These are phyloP conservation scores for Gymnopithys bicolor DNA, from an alignment of 2,797 vertebrate species.

Conservation along the genomic window DNA sequence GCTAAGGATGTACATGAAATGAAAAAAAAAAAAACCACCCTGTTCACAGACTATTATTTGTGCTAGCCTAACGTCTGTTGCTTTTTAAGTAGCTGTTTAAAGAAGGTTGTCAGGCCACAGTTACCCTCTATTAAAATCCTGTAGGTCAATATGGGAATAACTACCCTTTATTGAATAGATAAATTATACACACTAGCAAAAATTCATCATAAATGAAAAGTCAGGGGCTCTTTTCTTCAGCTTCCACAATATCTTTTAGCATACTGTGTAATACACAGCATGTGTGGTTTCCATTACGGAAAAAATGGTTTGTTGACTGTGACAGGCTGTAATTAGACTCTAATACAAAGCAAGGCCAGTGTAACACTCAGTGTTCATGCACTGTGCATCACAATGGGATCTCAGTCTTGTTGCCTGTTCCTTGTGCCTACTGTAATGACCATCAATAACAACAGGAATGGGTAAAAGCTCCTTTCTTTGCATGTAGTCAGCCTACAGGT, in stretches of 20 bases:
- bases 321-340: constrained; percentile 39
- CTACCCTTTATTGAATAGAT: not conserved
- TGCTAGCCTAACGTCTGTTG: not conserved
- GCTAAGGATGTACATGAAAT: not conserved
- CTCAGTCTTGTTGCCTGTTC: not conserved
- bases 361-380: not conserved
- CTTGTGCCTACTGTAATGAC: not conserved
- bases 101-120: not conserved
- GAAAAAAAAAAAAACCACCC: not conserved
- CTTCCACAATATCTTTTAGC: not conserved
- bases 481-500: not conserved
- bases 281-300: not conserved
- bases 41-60: not conserved
- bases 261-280: not conserved
- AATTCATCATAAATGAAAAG: not conserved
- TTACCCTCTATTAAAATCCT: constrained; percentile 28
- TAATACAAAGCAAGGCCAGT: not conserved
- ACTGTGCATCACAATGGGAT: not conserved
- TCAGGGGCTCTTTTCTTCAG: not conserved
- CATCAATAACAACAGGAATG: not conserved
- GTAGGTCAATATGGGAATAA: constrained; percentile 7
- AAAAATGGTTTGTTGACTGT: constrained; percentile 12
- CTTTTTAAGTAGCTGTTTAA: not conserved
- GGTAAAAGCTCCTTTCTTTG: not conserved
- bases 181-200: not conserved